Base-by-base conservation (phyloP, 2,797 vertebrate genomes). In the Alcedo atthis region DNA sequence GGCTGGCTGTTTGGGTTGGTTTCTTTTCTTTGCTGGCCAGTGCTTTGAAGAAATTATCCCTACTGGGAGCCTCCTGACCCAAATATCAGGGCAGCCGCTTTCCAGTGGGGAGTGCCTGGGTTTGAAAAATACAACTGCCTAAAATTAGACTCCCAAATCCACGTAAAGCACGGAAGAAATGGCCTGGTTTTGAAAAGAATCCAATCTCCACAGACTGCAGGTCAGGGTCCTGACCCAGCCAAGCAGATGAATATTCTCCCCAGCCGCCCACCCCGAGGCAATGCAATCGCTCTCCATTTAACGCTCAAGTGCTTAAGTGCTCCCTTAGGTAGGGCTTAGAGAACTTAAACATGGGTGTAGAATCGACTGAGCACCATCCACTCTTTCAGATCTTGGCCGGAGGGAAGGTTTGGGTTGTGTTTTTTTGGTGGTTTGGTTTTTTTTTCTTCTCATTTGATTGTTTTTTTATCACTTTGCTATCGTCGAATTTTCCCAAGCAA, bases 281-380 rank as follows among this genome's bases (percentile, higher is more conserved):
- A 48, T 0, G 1, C 11, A 81, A 62, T n/a, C 87, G 81, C 85
- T 92, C 71, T 77, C 85, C 93, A 81, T 88, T 90, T 86, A 81
- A 86, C 28, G 71, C 64, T 86, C 3, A 92, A 92, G 83, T 74
- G 87, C 85, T 94, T 96, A 95, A 94, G 90, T 95, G 91, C 71
- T 92, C 88, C 91, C 45, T 4, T 80, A 88, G 91, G 85, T 80
- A 79, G 24, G 57, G 71, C 85, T 64, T 91, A 77, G 71, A 63
- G 61, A 91, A 83, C 83, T 76, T 79, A 79, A 81, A 67, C 30
- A 26, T 30, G 74, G 83, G 64, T 63, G 68, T 54, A 64, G 81
- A 82, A 84, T 49, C 3, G 9, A 68, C 61, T n/a, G 53, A 83
- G 67, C 0, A 0, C 33, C 68, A 77, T 53, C 37, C 53, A 21